phyloP scores from a whole-genome alignment of 2,113 vertebrate genomes.

The Xyliphius kryptos region DNA sequence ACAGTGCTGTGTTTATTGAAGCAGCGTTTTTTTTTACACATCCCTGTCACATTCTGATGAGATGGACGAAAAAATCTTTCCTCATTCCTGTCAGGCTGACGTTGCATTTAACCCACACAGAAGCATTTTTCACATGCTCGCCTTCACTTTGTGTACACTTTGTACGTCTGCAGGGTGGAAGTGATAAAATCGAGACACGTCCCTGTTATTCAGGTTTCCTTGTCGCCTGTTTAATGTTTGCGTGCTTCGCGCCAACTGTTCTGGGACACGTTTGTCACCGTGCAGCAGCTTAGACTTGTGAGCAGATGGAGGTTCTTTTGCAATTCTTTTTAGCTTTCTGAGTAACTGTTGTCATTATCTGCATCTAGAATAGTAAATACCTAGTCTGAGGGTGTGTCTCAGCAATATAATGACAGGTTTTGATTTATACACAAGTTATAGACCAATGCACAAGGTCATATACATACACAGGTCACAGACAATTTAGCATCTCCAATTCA shows the following conservation, averaged over 20 bases:
- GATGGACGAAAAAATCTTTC: not conserved
- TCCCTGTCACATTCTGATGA: no score
- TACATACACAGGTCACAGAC: no score
- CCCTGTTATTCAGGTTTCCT: conserved; percentile 8
- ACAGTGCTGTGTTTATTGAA: no score
- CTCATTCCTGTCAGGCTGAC: not conserved
- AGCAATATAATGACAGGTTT: no score
- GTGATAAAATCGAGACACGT: not conserved
- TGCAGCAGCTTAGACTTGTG: not conserved
- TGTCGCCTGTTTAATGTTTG: not conserved
- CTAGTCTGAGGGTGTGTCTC: no score
- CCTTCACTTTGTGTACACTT: not conserved
- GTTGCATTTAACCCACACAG: not conserved
- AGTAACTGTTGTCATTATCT: no score
- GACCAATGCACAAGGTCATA: no score
- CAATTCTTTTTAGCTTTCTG: not conserved
- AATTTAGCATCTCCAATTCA: no score
- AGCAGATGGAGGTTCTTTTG: conserved; percentile 1
- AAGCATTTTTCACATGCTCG: not conserved
- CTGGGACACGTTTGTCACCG: not conserved
- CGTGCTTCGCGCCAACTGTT: not conserved
- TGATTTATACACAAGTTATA: no score
- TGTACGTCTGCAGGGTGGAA: not conserved
- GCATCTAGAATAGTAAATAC: not conserved
- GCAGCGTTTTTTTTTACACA: no score